Conservation (phyloP, 2,888 invertebrate genomes). For the Aelia acuminata region DNA sequence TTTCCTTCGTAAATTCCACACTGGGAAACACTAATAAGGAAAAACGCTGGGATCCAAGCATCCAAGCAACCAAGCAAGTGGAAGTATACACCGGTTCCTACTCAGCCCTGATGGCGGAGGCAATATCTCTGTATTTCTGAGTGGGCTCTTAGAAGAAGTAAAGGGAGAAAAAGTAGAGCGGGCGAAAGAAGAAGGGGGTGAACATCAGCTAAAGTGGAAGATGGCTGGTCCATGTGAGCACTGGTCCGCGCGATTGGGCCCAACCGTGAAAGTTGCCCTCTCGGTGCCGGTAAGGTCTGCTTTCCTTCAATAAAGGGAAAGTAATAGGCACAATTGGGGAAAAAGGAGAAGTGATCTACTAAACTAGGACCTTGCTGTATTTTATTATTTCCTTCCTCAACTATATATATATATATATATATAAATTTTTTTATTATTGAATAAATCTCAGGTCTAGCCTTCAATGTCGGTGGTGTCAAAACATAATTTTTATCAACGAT, state of each 20-base stretch:
- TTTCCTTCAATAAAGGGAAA: background rate
- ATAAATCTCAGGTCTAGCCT: background rate
- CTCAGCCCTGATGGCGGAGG: background rate
- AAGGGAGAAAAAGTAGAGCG: background rate
- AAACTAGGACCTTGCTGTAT: background rate
- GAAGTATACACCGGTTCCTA: slow-evolving; percentile 4
- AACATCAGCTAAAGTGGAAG: slow-evolving; percentile 33
- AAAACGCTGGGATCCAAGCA: background rate
- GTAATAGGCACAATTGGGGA: background rate
- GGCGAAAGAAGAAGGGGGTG: background rate
- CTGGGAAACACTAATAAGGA: background rate
- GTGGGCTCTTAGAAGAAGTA: slow-evolving; percentile 1
- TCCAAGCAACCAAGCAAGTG: too few relatives aligned
- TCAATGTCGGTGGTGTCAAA: too few relatives aligned
- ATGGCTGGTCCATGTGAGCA: background rate
- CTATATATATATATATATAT: too few relatives aligned
- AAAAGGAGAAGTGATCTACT: background rate
- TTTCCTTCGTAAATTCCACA: background rate
- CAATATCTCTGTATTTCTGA: slow-evolving; percentile 41
- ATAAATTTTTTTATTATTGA: background rate
- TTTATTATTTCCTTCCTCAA: background rate
- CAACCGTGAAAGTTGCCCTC: background rate
- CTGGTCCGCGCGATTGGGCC: background rate
- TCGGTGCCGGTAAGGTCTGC: background rate
- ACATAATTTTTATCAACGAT: too few relatives aligned